Evolutionary conservation across 1,140 invertebrate species (phyloP).

Genomic region (Ooceraea biroi): DNA sequence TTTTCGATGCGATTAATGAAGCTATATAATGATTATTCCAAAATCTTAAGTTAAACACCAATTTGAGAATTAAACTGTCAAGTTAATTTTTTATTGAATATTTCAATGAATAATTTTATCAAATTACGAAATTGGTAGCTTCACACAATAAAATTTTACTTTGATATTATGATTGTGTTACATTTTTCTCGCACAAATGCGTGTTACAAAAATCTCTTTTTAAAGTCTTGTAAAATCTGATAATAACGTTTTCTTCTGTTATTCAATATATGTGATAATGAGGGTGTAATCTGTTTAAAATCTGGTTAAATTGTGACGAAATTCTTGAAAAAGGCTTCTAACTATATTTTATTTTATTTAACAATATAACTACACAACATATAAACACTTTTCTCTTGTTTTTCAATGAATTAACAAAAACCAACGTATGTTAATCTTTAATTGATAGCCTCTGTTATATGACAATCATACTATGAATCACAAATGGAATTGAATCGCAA

Average conservation of each 20-base stretch:
- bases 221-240: too few relatives aligned
- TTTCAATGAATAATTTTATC: not conserved
- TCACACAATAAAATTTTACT: not conserved
- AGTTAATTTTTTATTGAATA: slow-evolving; percentile 8
- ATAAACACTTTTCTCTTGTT: not conserved
- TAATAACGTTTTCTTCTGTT: too few relatives aligned
- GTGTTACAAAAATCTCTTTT: too few relatives aligned
- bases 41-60: slow-evolving; percentile 6
- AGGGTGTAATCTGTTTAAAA: too few relatives aligned
- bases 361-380: not conserved
- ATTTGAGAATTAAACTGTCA: slow-evolving; percentile 7
- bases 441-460: slow-evolving; percentile 36
- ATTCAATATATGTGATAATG: too few relatives aligned
- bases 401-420: not conserved
- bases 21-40: not conserved
- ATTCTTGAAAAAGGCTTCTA: not conserved
- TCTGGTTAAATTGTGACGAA: too few relatives aligned
- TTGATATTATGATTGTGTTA: too few relatives aligned
- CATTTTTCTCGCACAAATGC: too few relatives aligned
- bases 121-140: slow-evolving; percentile 11
- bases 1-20: not conserved
- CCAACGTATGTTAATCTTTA: slow-evolving; percentile 23
- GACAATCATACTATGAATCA: slow-evolving; percentile 31
- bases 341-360: not conserved
- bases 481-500: slow-evolving; percentile 42